Conservation (phyloP, 2,888 invertebrate species). For the Lamproptera curius region DNA sequence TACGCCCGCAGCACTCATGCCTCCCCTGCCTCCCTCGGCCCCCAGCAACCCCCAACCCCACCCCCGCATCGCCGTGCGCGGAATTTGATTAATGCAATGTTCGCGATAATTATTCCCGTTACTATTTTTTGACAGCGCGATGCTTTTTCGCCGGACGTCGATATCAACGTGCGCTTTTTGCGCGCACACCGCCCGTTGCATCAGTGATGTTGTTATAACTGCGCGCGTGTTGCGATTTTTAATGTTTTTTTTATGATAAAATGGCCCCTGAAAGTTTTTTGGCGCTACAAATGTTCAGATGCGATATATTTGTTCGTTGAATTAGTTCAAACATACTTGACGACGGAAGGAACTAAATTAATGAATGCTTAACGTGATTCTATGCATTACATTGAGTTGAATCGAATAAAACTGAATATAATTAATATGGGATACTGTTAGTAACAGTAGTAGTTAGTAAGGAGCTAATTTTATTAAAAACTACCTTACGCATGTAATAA, state of each 20-base stretch:
- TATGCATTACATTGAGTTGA: too few relatives aligned
- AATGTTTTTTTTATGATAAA: background rate
- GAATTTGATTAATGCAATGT: conserved; percentile 79
- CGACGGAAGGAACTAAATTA: too few relatives aligned
- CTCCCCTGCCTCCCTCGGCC: conserved; percentile 42
- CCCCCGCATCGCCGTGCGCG: conserved; percentile 70
- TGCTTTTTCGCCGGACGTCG: conserved; percentile 55
- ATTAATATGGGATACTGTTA: too few relatives aligned
- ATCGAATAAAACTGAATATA: too few relatives aligned
- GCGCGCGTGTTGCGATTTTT: conserved; percentile 13
- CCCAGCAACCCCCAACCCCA: conserved; percentile 26
- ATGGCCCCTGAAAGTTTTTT: background rate
- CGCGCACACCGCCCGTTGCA: conserved; percentile 16
- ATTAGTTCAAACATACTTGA: too few relatives aligned
- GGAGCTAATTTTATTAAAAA: too few relatives aligned
- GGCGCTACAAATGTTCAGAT: background rate
- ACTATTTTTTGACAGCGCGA: conserved; percentile 74
- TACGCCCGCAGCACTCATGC: conserved; percentile 69
- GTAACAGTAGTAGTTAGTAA: too few relatives aligned
- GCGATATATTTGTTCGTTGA: too few relatives aligned
- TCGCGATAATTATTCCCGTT: conserved; percentile 76
- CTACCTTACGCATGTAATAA: too few relatives aligned
- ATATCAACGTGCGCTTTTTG: conserved; percentile 36
- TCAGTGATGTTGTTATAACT: conserved; percentile 22
- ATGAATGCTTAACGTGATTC: too few relatives aligned